These are phyloP conservation scores for Triops cancriformis DNA, from an alignment of 1,140 invertebrate genomes.

Conservation along the genomic window DNA sequence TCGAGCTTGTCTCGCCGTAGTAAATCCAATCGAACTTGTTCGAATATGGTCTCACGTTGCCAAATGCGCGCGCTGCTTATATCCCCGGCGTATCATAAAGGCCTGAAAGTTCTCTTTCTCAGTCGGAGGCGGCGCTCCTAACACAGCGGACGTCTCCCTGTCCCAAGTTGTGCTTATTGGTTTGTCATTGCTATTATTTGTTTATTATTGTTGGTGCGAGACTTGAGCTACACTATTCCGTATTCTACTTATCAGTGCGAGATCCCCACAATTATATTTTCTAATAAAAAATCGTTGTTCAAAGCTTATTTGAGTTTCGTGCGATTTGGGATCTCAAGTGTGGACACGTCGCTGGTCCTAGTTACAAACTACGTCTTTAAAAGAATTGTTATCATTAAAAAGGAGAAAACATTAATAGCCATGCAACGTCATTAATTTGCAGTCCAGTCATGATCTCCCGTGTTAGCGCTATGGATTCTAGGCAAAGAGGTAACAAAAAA, in stretches of 20 bases:
- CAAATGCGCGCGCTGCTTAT: background rate
- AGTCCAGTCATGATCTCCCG: background rate
- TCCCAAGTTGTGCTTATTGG: background rate
- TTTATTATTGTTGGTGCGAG: background rate
- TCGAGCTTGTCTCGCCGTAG: background rate
- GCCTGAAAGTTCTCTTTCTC: background rate
- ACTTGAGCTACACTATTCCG: background rate
- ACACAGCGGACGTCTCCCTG: background rate
- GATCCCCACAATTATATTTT: background rate
- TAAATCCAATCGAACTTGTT: background rate
- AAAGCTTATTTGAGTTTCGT: too few relatives aligned
- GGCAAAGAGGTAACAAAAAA: background rate
- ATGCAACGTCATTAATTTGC: background rate
- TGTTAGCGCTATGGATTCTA: background rate
- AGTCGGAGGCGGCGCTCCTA: slow-evolving; percentile 11
- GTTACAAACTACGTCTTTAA: background rate
- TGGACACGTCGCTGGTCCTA: too few relatives aligned
- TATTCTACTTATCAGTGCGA: background rate
- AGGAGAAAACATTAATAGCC: background rate
- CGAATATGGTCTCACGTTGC: background rate
- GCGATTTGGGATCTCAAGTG: too few relatives aligned
- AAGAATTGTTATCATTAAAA: background rate
- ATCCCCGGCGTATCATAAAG: background rate
- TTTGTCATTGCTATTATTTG: background rate
- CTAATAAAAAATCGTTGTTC: background rate